phyloP scores from a whole-genome alignment of 2,797 vertebrate species.

The Harpagifer antarcticus region DNA sequence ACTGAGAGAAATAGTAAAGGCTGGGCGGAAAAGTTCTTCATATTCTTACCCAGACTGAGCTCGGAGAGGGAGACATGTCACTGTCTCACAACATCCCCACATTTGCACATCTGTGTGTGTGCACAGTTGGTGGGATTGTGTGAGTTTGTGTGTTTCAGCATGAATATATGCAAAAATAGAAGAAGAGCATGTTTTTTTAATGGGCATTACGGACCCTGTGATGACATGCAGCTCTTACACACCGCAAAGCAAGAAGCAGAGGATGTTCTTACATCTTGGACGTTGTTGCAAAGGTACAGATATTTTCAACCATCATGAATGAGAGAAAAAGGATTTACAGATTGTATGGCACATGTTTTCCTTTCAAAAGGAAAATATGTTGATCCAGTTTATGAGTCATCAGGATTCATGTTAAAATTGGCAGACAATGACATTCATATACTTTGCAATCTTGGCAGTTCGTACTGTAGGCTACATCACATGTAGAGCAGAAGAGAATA shows the following conservation, averaged over 20 bases:
- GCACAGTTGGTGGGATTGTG: neutral
- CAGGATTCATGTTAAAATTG: constrained; percentile 55
- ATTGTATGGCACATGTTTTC: constrained; percentile 40
- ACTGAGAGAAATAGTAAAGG: constrained; percentile 39
- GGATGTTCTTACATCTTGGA: constrained; percentile 42
- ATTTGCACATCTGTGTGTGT: constrained; percentile 31
- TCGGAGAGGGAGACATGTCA: constrained; percentile 49
- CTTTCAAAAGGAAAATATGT: constrained; percentile 34
- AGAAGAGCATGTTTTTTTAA: constrained; percentile 2
- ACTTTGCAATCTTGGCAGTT: constrained; percentile 37
- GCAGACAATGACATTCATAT: constrained; percentile 38
- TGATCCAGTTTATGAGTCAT: constrained; percentile 65
- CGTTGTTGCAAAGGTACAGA: constrained; percentile 41
- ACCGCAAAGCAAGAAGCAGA: constrained; percentile 16
- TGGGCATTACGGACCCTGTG: constrained; percentile 16
- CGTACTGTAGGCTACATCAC: constrained; percentile 20
- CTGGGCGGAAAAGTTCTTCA: constrained; percentile 32
- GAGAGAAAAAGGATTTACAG: constrained; percentile 53
- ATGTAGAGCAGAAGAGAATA: constrained; percentile 8
- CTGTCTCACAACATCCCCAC: constrained; percentile 14
- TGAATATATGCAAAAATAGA: neutral
- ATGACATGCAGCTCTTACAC: constrained; percentile 15
- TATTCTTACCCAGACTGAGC: constrained; percentile 44
- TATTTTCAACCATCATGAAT: constrained; percentile 37
- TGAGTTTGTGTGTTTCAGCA: neutral